Evolutionary conservation across 2,797 vertebrate genomes (phyloP).

Genomic region (Crocidura indochinensis): DNA sequence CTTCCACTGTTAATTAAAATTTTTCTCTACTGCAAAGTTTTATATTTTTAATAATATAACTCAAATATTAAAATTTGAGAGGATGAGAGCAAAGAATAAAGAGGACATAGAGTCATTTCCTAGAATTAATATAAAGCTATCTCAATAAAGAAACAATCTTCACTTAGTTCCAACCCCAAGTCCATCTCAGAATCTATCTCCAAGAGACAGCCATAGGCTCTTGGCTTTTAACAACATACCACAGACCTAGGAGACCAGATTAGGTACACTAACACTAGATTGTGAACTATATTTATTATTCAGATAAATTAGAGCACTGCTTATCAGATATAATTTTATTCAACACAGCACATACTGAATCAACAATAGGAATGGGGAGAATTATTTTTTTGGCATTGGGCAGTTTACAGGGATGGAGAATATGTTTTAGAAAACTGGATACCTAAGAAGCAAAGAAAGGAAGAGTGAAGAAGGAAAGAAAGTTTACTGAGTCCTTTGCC

Average conservation of each 20-base stretch:
- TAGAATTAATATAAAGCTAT: no score
- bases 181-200: conserved; percentile 18
- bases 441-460: not conserved
- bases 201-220: not conserved
- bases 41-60: not conserved
- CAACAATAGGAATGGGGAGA: not conserved
- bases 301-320: not conserved
- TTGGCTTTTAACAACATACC: not conserved
- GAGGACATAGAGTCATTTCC: no score
- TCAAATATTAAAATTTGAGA: conserved; percentile 27
- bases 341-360: not conserved
- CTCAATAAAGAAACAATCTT: not conserved
- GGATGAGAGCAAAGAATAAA: not conserved
- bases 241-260: no score
- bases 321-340: not conserved
- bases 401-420: not conserved
- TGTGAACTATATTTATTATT: not conserved
- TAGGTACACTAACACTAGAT: no score
- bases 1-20: not conserved
- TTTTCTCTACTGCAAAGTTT: not conserved
- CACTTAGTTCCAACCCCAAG: not conserved
- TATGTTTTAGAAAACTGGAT: not conserved
- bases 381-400: not conserved
- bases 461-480: not conserved
- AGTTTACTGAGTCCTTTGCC: not conserved